These are phyloP conservation scores for Percopsis omiscomaycus DNA, from an alignment of 2,797 vertebrate genomes.

Conservation along the genomic window DNA sequence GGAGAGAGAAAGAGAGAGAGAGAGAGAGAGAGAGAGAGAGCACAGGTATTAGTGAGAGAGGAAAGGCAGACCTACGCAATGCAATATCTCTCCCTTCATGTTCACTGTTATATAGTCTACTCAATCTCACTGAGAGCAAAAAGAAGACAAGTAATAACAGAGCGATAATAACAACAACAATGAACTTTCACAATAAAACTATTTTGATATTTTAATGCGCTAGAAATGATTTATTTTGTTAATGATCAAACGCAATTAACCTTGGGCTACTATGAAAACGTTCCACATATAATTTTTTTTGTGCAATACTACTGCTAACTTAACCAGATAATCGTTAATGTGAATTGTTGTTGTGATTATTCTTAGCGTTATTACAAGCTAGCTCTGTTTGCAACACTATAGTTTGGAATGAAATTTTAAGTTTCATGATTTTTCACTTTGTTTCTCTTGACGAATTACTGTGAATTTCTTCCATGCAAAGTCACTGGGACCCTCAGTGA, in stretches of 20 bases:
- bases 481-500: slow-evolving; percentile 60
- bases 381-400: slow-evolving; percentile 63
- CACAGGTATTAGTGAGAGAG: slow-evolving; percentile 18
- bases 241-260: slow-evolving; percentile 75
- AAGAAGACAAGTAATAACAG: slow-evolving; percentile 69
- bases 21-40: slow-evolving; percentile 14
- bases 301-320: slow-evolving; percentile 72
- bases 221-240: slow-evolving; percentile 80
- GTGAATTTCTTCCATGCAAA: slow-evolving; percentile 76
- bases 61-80: slow-evolving; percentile 23
- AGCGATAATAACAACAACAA: slow-evolving; percentile 81
- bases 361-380: slow-evolving; percentile 72
- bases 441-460: slow-evolving; percentile 73
- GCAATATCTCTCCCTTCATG: slow-evolving; percentile 57
- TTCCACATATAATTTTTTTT: slow-evolving; percentile 63
- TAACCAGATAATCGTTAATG: slow-evolving; percentile 66
- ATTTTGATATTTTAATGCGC: slow-evolving; percentile 78
- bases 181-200: slow-evolving; percentile 75
- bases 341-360: slow-evolving; percentile 81
- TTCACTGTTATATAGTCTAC: slow-evolving; percentile 68
- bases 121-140: slow-evolving; percentile 62
- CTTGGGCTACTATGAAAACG: slow-evolving; percentile 71
- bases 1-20: slow-evolving; percentile 26
- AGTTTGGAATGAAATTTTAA: slow-evolving; percentile 60
- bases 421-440: slow-evolving; percentile 45